A percentile compares a stretch with the other conserved stretches of the same genome.
phyloP scores from a whole-genome alignment of 2,113 vertebrate genomes.

The Hippoglossus stenolepis region DNA sequence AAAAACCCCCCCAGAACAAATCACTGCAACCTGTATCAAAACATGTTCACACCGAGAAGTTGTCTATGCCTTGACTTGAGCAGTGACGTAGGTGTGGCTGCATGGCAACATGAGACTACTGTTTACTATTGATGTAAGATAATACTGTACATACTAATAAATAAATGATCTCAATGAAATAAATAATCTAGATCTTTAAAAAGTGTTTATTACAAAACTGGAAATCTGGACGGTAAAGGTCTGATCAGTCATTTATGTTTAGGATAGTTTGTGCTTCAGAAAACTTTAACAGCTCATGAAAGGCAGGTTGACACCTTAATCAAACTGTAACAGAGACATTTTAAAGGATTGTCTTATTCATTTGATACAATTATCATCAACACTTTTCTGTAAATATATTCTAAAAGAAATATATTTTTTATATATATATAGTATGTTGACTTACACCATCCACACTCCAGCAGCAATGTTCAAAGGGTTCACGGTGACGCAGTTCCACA shows the following conservation, averaged over 20 bases:
- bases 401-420: too few species aligned
- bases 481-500: slow-evolving; percentile 95
- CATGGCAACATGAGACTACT: background rate
- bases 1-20: background rate
- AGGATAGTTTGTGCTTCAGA: background rate
- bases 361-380: background rate
- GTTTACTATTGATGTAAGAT: background rate
- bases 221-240: background rate
- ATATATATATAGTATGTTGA: slow-evolving; percentile 29
- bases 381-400: too few species aligned
- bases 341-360: background rate
- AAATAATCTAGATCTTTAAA: background rate
- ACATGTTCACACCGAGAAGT: background rate
- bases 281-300: background rate
- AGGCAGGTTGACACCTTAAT: background rate
- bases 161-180: background rate
- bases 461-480: slow-evolving; percentile 95
- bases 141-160: background rate
- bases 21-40: background rate
- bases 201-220: background rate
- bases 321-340: background rate
- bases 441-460: slow-evolving; percentile 99
- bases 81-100: background rate
- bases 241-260: background rate
- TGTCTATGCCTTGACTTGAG: background rate